Evolutionary conservation across 2,888 invertebrate genomes (phyloP), one percentile per base, ranked within the genome.

Genomic region (Holacanthella duospinosa): DNA sequence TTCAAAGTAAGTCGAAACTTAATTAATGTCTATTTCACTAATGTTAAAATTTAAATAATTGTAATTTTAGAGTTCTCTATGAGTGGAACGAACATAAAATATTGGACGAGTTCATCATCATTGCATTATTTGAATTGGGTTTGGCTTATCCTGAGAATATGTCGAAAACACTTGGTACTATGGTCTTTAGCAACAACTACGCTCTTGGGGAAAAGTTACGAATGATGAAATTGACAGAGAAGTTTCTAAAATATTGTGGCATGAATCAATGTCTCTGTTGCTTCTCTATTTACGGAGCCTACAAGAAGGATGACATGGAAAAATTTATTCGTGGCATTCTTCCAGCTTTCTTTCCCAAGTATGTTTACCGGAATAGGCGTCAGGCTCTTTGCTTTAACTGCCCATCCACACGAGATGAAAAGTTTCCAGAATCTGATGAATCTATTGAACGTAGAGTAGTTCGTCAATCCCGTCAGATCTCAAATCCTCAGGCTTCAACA

Each of bases 281-380:
- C 21, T 48, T 48, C 21, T 48, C 48, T 4, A 21, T 48, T 9
- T 48, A 48, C 21, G 48, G 48, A 21, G 48, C 48, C 4, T 48
- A 48, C 48, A 48, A 48, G 48, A 48, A 48, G 48, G 48, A 48
- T 21, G 48, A 48, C 4, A 48, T 48, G 48, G n/a, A 48, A 9
- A 48, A 48, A 4, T 21, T 48, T 21, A 48, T 48, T n/a, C 4
- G 19, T 21, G 16, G 48, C 12, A 21, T 48, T 4, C 16, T 16
- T 9, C 48, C 48, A 4, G 12, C 48, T n/a, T 48, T 48, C 48
- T 21, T 48, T 21, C 21, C 48, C 12, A 48, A n/a, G 48, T 48
- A 48, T 21, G 16, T 48, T 21, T 16, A 36, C 16, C 6, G 16
- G 16, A 48, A 48, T 21, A 9, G 21, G 12, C 12, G 4, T 21